phyloP scores from a whole-genome alignment of 2,797 vertebrate genomes.

The Sylvilagus floridanus region DNA sequence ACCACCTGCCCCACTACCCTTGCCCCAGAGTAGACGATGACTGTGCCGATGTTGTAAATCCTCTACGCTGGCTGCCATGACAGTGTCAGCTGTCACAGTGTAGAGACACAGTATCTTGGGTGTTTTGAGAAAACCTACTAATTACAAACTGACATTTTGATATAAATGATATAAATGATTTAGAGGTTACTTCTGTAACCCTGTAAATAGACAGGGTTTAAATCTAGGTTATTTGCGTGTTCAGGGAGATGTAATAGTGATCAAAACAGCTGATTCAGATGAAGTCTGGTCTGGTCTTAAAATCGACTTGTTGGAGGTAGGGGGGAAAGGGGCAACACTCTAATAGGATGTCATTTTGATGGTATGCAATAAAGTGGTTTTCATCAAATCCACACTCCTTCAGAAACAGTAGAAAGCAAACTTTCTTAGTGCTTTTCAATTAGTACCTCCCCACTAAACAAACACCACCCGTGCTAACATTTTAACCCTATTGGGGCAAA shows the following conservation, averaged over 20 bases:
- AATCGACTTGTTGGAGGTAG: neutral
- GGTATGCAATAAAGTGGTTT: no score
- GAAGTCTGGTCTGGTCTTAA: neutral
- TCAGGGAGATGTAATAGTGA: constrained; percentile 2
- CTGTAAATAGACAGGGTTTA: neutral
- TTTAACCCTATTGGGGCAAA: constrained; percentile 11
- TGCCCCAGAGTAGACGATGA: constrained; percentile 7
- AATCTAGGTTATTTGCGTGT: constrained; percentile 30
- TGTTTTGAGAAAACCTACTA: constrained; percentile 64
- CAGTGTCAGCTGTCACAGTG: neutral
- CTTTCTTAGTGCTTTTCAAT: constrained; percentile 36
- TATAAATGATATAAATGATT: constrained; percentile 54
- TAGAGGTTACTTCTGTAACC: constrained; percentile 36
- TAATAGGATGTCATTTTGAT: constrained; percentile 5
- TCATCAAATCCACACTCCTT: neutral
- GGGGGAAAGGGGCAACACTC: neutral
- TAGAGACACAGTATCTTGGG: neutral
- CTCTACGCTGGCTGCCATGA: constrained; percentile 32
- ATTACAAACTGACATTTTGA: constrained; percentile 51
- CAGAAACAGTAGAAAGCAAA: neutral
- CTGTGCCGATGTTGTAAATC: constrained; percentile 1
- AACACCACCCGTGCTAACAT: neutral
- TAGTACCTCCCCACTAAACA: neutral
- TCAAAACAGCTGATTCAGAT: constrained; percentile 37
- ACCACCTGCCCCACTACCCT: neutral